Percentiles rank a stretch among this genome's conserved stretches.
Evolutionary conservation across 2,797 vertebrate genomes (phyloP).

Genomic region (Pachyuromys duprasi): DNA sequence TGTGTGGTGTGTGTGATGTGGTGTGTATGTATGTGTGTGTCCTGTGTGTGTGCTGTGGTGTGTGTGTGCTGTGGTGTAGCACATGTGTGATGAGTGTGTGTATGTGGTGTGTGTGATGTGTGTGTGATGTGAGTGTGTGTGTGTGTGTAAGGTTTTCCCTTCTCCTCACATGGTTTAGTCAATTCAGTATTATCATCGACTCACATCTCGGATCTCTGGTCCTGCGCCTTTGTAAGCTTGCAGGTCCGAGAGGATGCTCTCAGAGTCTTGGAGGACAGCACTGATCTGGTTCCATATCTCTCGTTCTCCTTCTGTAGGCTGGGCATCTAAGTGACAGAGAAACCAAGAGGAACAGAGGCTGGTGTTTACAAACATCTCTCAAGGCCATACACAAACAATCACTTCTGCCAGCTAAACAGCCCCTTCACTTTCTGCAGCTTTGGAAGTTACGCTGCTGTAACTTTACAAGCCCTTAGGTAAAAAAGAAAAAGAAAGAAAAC

Average conservation of each 20-base stretch:
- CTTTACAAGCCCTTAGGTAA: neutral
- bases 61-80: too few species aligned
- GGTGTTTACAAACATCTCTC: conserved; percentile 39
- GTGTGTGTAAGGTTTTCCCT: neutral
- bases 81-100: too few species aligned
- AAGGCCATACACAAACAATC: neutral
- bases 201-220: conserved; percentile 98
- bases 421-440: neutral
- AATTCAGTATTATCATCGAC: conserved; percentile 69
- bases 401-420: neutral
- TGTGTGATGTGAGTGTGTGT: neutral
- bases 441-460: neutral
- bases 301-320: conserved; percentile 96
- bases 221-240: conserved; percentile 99
- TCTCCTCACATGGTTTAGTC: conserved; percentile 23
- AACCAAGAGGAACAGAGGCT: conserved; percentile 68
- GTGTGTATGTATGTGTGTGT: too few species aligned
- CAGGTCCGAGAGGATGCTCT: conserved; percentile 96
- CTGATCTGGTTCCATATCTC: conserved; percentile 99
- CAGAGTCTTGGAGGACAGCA: conserved; percentile 96
- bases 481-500: neutral
- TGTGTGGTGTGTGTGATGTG: too few species aligned
- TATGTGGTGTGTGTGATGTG: neutral
- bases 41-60: too few species aligned
- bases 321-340: conserved; percentile 92